These are phyloP conservation scores for Megaceryle torquata DNA, from an alignment of 2,113 vertebrate species.

Conservation along the genomic window DNA sequence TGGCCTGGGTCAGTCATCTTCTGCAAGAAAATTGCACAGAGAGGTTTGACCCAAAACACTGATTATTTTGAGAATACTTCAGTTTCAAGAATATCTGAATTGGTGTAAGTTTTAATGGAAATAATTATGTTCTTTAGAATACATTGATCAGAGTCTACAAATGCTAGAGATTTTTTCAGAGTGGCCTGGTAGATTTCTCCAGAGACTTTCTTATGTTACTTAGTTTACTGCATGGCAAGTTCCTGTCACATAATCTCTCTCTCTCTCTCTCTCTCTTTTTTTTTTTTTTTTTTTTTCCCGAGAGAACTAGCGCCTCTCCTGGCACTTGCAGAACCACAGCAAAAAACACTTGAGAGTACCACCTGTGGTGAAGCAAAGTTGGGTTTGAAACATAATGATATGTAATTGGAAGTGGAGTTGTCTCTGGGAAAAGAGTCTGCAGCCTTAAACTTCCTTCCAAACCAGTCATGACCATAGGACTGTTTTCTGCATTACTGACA, in stretches of 20 bases:
- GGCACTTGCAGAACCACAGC: not conserved
- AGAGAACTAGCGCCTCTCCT: not conserved
- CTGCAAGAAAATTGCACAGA: not conserved
- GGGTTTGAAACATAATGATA: not conserved
- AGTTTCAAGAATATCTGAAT: not conserved
- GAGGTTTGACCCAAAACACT: not conserved
- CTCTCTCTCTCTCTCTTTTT: not conserved
- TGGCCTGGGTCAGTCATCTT: not conserved
- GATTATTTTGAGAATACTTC: not conserved
- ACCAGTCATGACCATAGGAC: not conserved
- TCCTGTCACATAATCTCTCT: not conserved
- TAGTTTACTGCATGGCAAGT: not conserved
- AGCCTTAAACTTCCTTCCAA: not conserved
- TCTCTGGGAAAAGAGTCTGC: not conserved
- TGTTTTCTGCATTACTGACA: not conserved
- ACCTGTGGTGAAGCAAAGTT: not conserved
- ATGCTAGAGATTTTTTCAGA: not conserved
- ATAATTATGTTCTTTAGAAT: not conserved
- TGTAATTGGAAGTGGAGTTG: not conserved
- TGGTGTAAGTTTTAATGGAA: not conserved
- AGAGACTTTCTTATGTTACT: not conserved
- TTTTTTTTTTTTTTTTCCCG: not conserved
- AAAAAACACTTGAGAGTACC: not conserved
- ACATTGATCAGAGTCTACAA: not conserved
- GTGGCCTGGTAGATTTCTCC: not conserved